Conservation (phyloP, 2,113 vertebrate genomes). For the Hippolais icterina region DNA sequence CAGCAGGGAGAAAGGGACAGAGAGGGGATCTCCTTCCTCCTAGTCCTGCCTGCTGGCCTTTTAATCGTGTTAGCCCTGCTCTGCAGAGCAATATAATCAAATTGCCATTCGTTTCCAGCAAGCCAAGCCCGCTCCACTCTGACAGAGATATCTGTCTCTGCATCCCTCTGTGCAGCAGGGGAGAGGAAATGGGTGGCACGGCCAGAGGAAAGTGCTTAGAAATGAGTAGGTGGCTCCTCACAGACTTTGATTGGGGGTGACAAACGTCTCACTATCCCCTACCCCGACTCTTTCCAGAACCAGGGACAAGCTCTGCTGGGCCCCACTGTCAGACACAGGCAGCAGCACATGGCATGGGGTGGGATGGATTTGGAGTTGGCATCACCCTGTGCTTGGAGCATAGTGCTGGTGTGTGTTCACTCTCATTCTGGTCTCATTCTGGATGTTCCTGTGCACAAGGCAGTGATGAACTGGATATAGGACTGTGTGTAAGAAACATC, state of each 20-base stretch:
- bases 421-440: neutral
- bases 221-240: neutral
- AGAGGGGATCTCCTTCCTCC: neutral
- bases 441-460: neutral
- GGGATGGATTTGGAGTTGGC: neutral
- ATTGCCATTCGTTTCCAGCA: slow-evolving; percentile 16
- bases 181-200: neutral
- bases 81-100: slow-evolving; percentile 35
- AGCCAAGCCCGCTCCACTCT: neutral
- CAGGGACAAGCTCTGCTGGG: slow-evolving; percentile 10
- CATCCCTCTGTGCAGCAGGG: neutral
- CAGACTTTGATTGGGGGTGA: neutral
- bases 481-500: neutral
- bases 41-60: neutral
- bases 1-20: neutral
- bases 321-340: neutral
- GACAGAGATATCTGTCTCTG: neutral
- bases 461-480: neutral
- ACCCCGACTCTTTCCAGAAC: neutral
- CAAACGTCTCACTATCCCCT: neutral
- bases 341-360: neutral
- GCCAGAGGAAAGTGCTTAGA: neutral
- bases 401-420: neutral
- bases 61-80: slow-evolving; percentile 11
- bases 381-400: neutral